These are phyloP conservation scores for Rhineura floridana DNA, from an alignment of 2,113 vertebrate genomes.

Conservation along the genomic window DNA sequence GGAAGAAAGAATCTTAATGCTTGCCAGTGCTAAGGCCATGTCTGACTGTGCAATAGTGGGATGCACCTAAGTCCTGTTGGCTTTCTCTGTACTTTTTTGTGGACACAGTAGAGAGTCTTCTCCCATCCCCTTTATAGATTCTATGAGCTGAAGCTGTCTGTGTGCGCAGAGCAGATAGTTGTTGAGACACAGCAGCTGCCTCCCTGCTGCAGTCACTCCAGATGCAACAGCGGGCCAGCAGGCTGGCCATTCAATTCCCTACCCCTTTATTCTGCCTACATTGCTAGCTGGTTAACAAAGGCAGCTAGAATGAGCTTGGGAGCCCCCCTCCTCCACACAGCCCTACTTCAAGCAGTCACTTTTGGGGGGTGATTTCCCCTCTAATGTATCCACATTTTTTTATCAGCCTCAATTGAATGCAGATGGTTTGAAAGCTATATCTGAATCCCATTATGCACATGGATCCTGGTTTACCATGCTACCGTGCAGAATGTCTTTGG, in stretches of 20 bases:
- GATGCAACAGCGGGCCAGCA: constrained; percentile 12
- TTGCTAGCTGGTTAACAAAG: constrained; percentile 32
- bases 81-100: background rate
- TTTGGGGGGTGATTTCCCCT: background rate
- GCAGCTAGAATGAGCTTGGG: constrained; percentile 23
- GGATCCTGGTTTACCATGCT: background rate
- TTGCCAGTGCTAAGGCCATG: too few species aligned
- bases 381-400: background rate
- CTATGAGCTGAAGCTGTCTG: background rate
- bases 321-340: background rate
- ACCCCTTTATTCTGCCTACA: constrained; percentile 31
- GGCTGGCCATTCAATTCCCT: constrained; percentile 29
- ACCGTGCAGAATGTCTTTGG: background rate
- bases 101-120: background rate
- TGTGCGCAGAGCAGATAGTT: background rate
- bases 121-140: background rate
- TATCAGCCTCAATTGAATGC: too few species aligned
- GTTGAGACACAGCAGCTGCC: constrained; percentile 25
- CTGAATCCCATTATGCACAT: background rate
- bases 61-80: background rate
- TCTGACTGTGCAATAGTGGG: background rate
- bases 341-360: background rate
- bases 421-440: background rate
- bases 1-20: background rate
- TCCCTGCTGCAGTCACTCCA: constrained; percentile 28